A percentile compares a stretch with the other conserved stretches of the same genome.
Conservation (phyloP, 2,888 invertebrate species). For the Agonopterix heracliana region DNA sequence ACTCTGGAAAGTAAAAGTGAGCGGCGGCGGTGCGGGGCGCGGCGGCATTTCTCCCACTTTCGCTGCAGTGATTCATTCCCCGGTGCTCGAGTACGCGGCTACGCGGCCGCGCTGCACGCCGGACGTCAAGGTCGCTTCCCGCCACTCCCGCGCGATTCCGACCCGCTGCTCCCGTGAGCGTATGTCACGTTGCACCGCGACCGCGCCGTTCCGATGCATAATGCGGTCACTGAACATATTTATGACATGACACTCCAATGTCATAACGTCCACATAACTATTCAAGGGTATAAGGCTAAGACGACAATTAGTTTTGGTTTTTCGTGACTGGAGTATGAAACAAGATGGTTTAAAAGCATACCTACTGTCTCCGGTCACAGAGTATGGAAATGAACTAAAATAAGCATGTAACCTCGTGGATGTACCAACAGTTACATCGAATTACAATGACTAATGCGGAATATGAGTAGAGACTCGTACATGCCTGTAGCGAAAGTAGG, state of each 20-base stretch:
- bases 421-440: too few species aligned
- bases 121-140: constrained; percentile 67
- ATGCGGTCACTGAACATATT: constrained; percentile 14
- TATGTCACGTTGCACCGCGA: constrained; percentile 2
- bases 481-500: constrained; percentile 2
- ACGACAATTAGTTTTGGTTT: too few species aligned
- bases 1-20: constrained; percentile 75
- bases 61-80: constrained; percentile 67
- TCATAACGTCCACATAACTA: constrained; percentile 3
- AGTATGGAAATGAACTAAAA: too few species aligned
- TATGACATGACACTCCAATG: constrained; percentile 14
- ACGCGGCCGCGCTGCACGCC: constrained; percentile 15
- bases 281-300: too few species aligned
- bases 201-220: constrained; percentile 15
- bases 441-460: too few species aligned
- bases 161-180: constrained; percentile 29
- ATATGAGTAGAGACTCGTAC: not conserved
- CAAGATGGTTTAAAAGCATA: too few species aligned
- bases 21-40: constrained; percentile 52
- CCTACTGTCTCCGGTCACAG: too few species aligned
- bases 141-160: constrained; percentile 47
- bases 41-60: constrained; percentile 74
- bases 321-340: too few species aligned
- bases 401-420: too few species aligned
- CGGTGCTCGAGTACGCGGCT: not conserved